Conservation (phyloP, 2,113 vertebrate genomes). For the Thalassoma bifasciatum region DNA sequence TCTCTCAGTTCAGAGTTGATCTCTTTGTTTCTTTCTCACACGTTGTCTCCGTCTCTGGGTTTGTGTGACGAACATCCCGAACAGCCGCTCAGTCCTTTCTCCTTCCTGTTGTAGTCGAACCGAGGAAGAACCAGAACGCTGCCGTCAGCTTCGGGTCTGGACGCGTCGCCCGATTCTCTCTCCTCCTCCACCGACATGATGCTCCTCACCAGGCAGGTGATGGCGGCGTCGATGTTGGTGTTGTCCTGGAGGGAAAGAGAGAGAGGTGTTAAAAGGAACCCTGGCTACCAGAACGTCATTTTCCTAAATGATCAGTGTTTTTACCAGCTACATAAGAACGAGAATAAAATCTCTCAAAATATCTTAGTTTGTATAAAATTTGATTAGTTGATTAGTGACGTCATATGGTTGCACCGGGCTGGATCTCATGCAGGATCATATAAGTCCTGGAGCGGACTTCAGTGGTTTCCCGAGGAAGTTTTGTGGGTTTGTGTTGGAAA, state of each 20-base stretch:
- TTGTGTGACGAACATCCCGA: conserved; percentile 60
- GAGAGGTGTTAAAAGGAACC: no score
- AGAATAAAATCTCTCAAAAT: no score
- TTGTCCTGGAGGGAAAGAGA: conserved; percentile 74
- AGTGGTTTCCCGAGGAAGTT: no score
- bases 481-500: no score
- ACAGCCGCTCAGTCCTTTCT: conserved; percentile 60
- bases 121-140: conserved; percentile 73
- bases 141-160: conserved; percentile 43
- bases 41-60: conserved; percentile 30
- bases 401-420: no score
- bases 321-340: no score
- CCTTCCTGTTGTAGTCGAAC: conserved; percentile 66
- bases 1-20: background rate
- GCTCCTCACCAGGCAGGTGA: conserved; percentile 80
- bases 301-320: no score
- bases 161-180: background rate
- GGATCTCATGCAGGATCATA: no score
- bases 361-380: no score
- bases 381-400: no score
- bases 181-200: conserved; percentile 78
- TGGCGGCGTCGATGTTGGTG: conserved; percentile 84
- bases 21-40: conserved; percentile 19
- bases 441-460: no score
- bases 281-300: no score